Percentiles rank a stretch among this genome's conserved stretches.
Evolutionary conservation across 2,797 vertebrate genomes (phyloP).

Genomic region (Xenopus petersii): DNA sequence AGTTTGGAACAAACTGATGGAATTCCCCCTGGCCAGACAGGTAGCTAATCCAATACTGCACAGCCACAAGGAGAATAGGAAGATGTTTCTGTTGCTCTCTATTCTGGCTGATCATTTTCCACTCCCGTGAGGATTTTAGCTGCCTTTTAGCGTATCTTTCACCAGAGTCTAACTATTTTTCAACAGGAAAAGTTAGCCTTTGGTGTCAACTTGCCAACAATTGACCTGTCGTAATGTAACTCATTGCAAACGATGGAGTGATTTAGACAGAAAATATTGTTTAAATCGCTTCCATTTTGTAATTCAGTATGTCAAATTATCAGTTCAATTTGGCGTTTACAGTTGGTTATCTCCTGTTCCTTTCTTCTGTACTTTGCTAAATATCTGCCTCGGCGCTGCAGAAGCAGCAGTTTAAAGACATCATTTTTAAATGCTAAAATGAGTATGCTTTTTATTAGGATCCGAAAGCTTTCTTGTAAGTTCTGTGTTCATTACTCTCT

Average conservation of each 20-base stretch:
- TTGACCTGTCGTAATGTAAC: constrained; percentile 23
- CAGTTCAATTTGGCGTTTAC: background rate
- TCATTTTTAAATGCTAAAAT: constrained; percentile 5
- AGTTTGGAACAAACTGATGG: constrained; percentile 43
- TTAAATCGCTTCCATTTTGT: background rate
- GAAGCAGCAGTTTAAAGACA: background rate
- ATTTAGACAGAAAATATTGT: constrained; percentile 22
- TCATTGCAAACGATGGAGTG: constrained; percentile 19
- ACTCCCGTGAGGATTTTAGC: constrained; percentile 21
- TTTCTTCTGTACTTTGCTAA: background rate
- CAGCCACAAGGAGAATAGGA: constrained; percentile 32
- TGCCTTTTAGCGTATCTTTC: constrained; percentile 31
- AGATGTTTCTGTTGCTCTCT: constrained; percentile 20
- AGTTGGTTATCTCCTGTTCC: background rate
- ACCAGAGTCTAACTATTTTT: constrained; percentile 24
- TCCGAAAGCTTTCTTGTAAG: constrained; percentile 16
- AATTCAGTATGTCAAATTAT: background rate
- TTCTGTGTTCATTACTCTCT: constrained; percentile 19
- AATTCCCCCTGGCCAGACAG: constrained; percentile 48
- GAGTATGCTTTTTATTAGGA: constrained; percentile 8
- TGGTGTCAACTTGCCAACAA: constrained; percentile 12
- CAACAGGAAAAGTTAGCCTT: constrained; percentile 17
- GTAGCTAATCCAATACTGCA: constrained; percentile 47
- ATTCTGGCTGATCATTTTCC: constrained; percentile 37
- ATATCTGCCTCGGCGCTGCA: background rate